Evolutionary conservation across 1,140 invertebrate genomes (phyloP).

Genomic region (Lasaia peninsularis): DNA sequence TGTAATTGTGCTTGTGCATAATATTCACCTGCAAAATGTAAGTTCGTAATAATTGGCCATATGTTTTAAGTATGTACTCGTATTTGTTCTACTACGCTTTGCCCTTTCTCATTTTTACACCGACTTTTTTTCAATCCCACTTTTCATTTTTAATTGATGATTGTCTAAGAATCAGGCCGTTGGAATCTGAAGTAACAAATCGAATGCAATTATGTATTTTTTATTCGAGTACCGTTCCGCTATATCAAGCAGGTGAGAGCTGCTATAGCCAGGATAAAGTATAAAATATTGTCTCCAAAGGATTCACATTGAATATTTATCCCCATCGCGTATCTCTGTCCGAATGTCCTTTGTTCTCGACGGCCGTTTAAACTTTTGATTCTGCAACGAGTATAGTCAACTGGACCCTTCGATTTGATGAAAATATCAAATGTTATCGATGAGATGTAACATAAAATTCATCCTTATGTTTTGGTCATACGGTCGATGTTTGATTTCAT

Average conservation of each 20-base stretch:
- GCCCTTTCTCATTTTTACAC: too few species aligned
- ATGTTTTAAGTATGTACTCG: too few species aligned
- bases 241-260: constrained; percentile 63
- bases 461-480: constrained; percentile 28
- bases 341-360: constrained; percentile 69
- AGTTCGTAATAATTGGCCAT: too few species aligned
- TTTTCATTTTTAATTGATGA: too few species aligned
- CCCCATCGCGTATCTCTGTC: constrained; percentile 55
- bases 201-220: constrained; percentile 26
- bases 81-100: too few species aligned
- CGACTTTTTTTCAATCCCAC: too few species aligned
- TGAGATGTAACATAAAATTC: constrained; percentile 18
- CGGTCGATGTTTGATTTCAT: constrained; percentile 17
- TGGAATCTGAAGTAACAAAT: constrained; percentile 14
- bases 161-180: neutral
- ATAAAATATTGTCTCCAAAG: constrained; percentile 74
- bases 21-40: too few species aligned
- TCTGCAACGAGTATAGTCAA: constrained; percentile 73
- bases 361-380: constrained; percentile 77
- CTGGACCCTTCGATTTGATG: constrained; percentile 64
- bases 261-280: constrained; percentile 60
- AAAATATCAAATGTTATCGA: constrained; percentile 34
- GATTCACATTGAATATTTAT: constrained; percentile 76
- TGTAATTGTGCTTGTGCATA: too few species aligned
- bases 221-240: constrained; percentile 39